Conservation (phyloP, 2,888 invertebrate species). For the Lymantria monacha region DNA sequence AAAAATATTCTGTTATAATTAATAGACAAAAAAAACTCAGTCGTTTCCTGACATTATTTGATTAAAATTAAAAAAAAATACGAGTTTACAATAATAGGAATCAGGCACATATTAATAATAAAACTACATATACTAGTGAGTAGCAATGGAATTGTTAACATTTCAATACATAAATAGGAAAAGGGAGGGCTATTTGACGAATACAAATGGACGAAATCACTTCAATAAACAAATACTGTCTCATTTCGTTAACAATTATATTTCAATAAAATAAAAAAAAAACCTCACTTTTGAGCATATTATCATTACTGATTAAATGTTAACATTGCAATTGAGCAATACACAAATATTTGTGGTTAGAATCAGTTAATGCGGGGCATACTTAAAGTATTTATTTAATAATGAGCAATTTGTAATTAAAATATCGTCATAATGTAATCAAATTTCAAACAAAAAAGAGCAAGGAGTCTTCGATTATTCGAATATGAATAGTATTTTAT, state of each 20-base stretch:
- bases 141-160: slow-evolving; percentile 49
- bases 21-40: slow-evolving; percentile 79
- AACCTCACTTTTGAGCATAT: slow-evolving; percentile 71
- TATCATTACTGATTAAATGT: slow-evolving; percentile 61
- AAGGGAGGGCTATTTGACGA: slow-evolving; percentile 32
- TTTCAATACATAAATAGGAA: slow-evolving; percentile 35
- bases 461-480: slow-evolving; percentile 46
- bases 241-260: slow-evolving; percentile 52
- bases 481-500: slow-evolving; percentile 57
- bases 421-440: slow-evolving; percentile 28
- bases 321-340: slow-evolving; percentile 72
- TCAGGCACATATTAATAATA: slow-evolving; percentile 73
- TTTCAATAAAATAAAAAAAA: slow-evolving; percentile 69
- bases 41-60: slow-evolving; percentile 78
- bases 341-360: slow-evolving; percentile 52
- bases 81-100: slow-evolving; percentile 80
- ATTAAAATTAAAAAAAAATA: slow-evolving; percentile 72
- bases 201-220: slow-evolving; percentile 59
- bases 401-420: slow-evolving; percentile 51
- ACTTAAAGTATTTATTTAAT: slow-evolving; percentile 53
- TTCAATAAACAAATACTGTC: slow-evolving; percentile 49
- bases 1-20: slow-evolving; percentile 78
- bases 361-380: slow-evolving; percentile 57
- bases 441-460: slow-evolving; percentile 44
- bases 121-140: slow-evolving; percentile 63